A percentile compares a stretch with the other conserved stretches of the same genome.
Conservation (phyloP, 2,797 vertebrate genomes). For the Diceros bicornis region DNA sequence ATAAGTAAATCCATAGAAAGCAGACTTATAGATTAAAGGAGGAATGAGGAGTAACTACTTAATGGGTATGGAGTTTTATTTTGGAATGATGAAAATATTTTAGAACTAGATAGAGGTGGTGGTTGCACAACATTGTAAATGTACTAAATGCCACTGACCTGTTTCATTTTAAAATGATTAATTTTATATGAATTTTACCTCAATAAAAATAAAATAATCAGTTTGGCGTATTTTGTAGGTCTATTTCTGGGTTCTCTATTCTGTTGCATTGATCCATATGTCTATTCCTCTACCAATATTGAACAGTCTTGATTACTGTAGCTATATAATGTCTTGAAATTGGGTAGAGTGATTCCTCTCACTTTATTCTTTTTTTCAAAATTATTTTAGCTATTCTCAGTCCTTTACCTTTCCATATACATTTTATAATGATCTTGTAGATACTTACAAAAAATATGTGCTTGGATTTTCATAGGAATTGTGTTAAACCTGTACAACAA, state of each 20-base stretch:
- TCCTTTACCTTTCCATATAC: not conserved
- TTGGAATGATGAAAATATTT: not conserved
- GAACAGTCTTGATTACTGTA: not conserved
- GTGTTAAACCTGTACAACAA: not conserved
- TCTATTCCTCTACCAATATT: not conserved
- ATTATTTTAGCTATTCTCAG: not conserved
- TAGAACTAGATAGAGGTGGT: not conserved
- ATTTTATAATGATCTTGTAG: not conserved
- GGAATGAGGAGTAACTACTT: not conserved
- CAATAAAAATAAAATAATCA: constrained; percentile 39
- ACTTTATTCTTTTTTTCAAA: not conserved
- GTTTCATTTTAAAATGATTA: not conserved
- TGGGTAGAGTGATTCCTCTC: not conserved
- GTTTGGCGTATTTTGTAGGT: not conserved
- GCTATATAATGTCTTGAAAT: not conserved
- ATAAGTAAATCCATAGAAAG: not conserved
- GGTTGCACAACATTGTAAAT: not conserved
- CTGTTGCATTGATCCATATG: not conserved
- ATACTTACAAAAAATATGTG: not conserved
- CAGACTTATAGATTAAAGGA: not conserved
- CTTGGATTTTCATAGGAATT: not conserved
- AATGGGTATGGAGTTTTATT: not conserved
- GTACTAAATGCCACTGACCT: not conserved
- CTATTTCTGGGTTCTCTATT: not conserved
- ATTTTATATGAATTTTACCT: not conserved